Percentiles rank a stretch among this genome's conserved stretches.
Conservation (phyloP, 2,113 vertebrate species). For the Hippocampus guttulatus region DNA sequence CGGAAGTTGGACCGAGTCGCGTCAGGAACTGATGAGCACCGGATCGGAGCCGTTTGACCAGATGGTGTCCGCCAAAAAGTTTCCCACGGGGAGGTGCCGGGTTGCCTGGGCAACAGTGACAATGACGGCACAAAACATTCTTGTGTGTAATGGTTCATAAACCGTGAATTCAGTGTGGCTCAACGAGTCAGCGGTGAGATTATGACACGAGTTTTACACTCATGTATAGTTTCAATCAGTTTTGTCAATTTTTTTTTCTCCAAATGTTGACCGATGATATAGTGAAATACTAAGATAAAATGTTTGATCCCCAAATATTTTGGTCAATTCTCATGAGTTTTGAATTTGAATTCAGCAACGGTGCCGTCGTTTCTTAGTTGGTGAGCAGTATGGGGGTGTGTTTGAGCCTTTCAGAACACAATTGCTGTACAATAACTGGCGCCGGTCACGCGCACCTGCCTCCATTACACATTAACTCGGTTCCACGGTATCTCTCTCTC, state of each 20-base stretch:
- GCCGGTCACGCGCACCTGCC: not conserved
- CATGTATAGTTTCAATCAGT: not conserved
- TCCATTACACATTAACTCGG: not conserved
- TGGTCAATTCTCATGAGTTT: too few relatives aligned
- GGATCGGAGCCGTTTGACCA: not conserved
- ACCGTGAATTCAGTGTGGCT: not conserved
- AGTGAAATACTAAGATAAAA: too few relatives aligned
- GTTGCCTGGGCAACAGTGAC: too few relatives aligned
- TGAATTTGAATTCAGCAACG: too few relatives aligned
- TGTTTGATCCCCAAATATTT: too few relatives aligned
- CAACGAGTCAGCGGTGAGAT: not conserved
- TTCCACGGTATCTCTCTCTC: not conserved
- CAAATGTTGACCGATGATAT: too few relatives aligned
- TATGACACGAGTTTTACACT: not conserved
- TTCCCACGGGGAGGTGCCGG: not conserved
- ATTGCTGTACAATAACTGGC: not conserved
- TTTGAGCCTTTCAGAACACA: too few relatives aligned
- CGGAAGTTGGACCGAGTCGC: not conserved
- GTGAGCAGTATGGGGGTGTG: too few relatives aligned
- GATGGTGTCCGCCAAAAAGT: not conserved
- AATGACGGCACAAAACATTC: not conserved
- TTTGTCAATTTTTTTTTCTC: not conserved
- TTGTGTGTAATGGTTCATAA: not conserved
- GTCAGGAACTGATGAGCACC: not conserved
- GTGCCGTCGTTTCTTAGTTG: too few relatives aligned